Percentiles rank a stretch among this genome's conserved stretches.
phyloP scores from a whole-genome alignment of 2,888 invertebrate species.

The Luffia ferchaultella region DNA sequence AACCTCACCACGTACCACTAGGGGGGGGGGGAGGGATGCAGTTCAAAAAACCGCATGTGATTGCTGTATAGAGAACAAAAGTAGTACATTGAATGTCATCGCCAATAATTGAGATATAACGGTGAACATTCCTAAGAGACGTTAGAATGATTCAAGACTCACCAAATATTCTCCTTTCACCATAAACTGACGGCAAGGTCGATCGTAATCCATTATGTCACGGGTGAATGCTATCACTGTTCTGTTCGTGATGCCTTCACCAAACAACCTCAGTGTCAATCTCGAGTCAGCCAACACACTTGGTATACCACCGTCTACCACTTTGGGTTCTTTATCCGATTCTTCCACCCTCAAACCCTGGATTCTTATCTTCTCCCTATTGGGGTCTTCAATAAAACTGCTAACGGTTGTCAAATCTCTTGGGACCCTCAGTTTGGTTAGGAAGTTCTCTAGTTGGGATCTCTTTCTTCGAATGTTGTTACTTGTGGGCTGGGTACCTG shows the following conservation, averaged over 20 bases:
- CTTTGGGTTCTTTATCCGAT: constrained; percentile 61
- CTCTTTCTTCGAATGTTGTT: not conserved
- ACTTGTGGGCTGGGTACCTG: too few species aligned
- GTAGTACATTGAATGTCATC: too few species aligned
- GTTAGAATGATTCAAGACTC: too few species aligned
- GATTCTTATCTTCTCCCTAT: not conserved
- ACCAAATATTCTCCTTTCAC: constrained; percentile 50
- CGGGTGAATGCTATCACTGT: constrained; percentile 79
- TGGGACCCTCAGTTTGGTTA: not conserved
- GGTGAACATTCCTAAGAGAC: too few species aligned
- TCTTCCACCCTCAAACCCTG: constrained; percentile 67
- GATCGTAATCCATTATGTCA: constrained; percentile 53
- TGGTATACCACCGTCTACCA: constrained; percentile 63
- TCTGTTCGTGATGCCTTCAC: constrained; percentile 69
- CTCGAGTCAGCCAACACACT: constrained; percentile 68
- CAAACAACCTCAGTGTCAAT: constrained; percentile 77
- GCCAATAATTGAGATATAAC: too few species aligned
- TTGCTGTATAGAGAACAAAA: too few species aligned
- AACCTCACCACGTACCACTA: too few species aligned
- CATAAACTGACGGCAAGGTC: constrained; percentile 71
- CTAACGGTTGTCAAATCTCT: not conserved
- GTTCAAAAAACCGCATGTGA: too few species aligned
- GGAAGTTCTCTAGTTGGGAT: not conserved
- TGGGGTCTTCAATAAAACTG: not conserved
- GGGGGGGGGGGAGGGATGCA: too few species aligned